Conservation (phyloP, 2,888 invertebrate genomes). For the Ennomos fuscantarius region DNA sequence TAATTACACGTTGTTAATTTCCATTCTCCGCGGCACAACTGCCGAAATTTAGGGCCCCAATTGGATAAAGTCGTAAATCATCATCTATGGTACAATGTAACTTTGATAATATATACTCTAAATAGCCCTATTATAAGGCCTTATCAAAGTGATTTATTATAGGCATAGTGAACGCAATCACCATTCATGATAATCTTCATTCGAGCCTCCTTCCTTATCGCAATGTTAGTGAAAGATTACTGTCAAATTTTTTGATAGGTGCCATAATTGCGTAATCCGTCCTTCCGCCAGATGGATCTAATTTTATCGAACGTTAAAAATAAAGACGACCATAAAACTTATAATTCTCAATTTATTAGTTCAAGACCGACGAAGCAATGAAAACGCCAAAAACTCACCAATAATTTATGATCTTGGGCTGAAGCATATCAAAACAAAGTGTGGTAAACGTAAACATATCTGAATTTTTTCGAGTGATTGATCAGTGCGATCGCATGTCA, state of each 20-base stretch:
- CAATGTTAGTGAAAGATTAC: constrained; percentile 5
- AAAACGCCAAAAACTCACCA: constrained; percentile 55
- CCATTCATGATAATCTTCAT: neutral
- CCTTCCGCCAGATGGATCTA: constrained; percentile 9
- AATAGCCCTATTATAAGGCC: neutral
- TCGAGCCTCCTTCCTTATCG: constrained; percentile 8
- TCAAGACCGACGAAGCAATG: constrained; percentile 55
- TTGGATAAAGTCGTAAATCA: constrained; percentile 16
- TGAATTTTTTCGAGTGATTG: constrained; percentile 44
- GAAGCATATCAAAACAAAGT: constrained; percentile 62
- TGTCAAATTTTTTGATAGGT: constrained; percentile 1
- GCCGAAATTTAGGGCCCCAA: constrained; percentile 10
- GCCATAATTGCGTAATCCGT: constrained; percentile 10
- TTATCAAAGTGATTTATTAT: neutral
- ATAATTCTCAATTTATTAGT: constrained; percentile 55
- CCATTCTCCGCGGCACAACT: constrained; percentile 11
- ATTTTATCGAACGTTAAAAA: constrained; percentile 36
- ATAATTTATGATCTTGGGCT: constrained; percentile 52
- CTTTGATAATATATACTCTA: neutral
- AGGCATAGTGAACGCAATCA: neutral
- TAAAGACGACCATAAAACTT: constrained; percentile 38
- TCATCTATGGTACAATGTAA: neutral
- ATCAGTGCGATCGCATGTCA: constrained; percentile 29
- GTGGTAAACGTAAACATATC: constrained; percentile 58
- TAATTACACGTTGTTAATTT: constrained; percentile 6